Conservation (phyloP, 2,113 vertebrate genomes). For the Percopsis transmontana region DNA sequence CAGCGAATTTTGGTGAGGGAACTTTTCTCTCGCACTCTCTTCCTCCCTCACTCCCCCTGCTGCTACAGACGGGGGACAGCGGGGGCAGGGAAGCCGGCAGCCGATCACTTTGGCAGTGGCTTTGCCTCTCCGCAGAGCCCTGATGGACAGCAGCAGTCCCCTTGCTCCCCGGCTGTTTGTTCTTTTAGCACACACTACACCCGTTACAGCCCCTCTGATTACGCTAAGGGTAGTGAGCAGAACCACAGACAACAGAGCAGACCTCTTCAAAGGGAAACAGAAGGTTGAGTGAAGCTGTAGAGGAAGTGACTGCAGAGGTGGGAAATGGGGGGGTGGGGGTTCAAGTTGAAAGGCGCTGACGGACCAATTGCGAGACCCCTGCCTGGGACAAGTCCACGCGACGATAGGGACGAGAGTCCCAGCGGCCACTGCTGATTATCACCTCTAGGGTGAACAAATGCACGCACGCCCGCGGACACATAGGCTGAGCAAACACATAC, state of each 20-base stretch:
- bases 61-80: conserved; percentile 27
- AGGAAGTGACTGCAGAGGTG: conserved; percentile 63
- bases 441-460: conserved; percentile 36
- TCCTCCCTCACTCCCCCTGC: conserved; percentile 24
- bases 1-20: conserved; percentile 50
- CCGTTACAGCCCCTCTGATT: conserved; percentile 2
- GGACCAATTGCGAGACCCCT: conserved; percentile 72
- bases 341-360: conserved; percentile 52
- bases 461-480: neutral
- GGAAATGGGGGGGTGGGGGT: conserved; percentile 27
- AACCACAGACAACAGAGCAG: conserved; percentile 17
- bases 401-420: conserved; percentile 63
- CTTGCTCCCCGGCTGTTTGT: conserved; percentile 5
- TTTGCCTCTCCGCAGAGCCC: conserved; percentile 31
- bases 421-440: conserved; percentile 66
- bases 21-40: conserved; percentile 35
- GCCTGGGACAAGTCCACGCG: conserved; percentile 42
- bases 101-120: conserved; percentile 36
- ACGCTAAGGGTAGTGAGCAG: neutral
- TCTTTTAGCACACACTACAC: conserved; percentile 5
- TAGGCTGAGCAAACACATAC: neutral
- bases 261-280: conserved; percentile 54
- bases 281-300: conserved; percentile 53
- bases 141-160: conserved; percentile 61
- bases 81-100: conserved; percentile 29